These are phyloP conservation scores for Carduelis carduelis DNA, from an alignment of 2,797 vertebrate species.

Conservation along the genomic window DNA sequence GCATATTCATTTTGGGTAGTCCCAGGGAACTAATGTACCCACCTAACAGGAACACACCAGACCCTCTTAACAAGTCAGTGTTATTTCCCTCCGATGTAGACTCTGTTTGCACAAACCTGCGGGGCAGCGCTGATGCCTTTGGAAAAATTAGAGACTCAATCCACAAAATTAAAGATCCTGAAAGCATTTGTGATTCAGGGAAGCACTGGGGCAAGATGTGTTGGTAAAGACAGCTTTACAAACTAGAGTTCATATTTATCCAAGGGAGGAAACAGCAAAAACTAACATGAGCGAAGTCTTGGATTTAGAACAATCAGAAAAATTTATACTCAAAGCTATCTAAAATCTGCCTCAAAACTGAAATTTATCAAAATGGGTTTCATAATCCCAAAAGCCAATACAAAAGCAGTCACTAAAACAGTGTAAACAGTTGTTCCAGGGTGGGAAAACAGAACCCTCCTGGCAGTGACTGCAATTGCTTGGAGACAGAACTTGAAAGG, in stretches of 20 bases:
- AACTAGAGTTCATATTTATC: not conserved
- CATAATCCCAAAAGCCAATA: not conserved
- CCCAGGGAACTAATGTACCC: not conserved
- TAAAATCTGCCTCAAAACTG: not conserved
- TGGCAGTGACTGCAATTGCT: not conserved
- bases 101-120: not conserved
- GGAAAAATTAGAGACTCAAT: not conserved
- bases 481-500: not conserved
- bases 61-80: not conserved
- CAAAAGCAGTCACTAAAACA: not conserved
- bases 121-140: rapidly evolving
- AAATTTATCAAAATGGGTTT: not conserved
- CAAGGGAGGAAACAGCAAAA: not conserved
- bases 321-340: not conserved
- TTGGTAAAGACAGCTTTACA: not conserved
- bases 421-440: not conserved
- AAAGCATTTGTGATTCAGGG: not conserved
- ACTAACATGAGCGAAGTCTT: not conserved
- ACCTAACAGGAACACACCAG: not conserved
- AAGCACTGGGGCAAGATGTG: not conserved
- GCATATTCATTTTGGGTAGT: not conserved
- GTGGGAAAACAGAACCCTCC: not conserved
- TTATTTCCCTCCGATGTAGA: rapidly evolving
- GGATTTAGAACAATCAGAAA: not conserved
- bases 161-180: not conserved